A percentile compares a stretch with the other conserved stretches of the same genome.
Conservation (phyloP, 2,797 vertebrate genomes). For the Sylvilagus floridanus region DNA sequence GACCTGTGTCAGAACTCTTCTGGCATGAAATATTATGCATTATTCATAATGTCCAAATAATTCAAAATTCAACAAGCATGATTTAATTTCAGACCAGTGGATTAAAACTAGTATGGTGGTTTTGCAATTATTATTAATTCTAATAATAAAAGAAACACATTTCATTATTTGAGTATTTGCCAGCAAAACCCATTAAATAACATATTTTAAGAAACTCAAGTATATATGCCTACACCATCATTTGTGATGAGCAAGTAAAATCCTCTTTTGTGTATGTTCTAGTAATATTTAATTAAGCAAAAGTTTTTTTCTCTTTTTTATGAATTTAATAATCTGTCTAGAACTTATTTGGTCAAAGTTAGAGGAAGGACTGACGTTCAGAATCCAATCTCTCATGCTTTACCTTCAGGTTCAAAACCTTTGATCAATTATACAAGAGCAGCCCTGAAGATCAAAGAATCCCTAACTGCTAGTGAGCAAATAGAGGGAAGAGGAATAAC, state of each 20-base stretch:
- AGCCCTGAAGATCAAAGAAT: conserved; percentile 82
- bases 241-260: conserved; percentile 43
- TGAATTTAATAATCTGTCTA: conserved; percentile 74
- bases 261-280: conserved; percentile 41
- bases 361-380: conserved; percentile 71
- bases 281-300: conserved; percentile 64
- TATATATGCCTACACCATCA: not conserved
- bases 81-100: conserved; percentile 67
- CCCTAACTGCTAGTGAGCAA: conserved; percentile 68
- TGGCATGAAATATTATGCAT: conserved; percentile 57
- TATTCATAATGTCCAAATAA: conserved; percentile 61
- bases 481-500: conserved; percentile 46
- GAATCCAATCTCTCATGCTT: conserved; percentile 67
- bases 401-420: conserved; percentile 74
- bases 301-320: not conserved
- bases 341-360: conserved; percentile 76
- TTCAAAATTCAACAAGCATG: conserved; percentile 58
- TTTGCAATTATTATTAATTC: conserved; percentile 65
- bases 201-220: conserved; percentile 28
- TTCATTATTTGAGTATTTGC: conserved; percentile 6
- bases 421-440: conserved; percentile 85
- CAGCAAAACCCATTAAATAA: conserved; percentile 44
- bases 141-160: conserved; percentile 54
- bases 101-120: conserved; percentile 60
- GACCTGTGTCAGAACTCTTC: conserved; percentile 63